Conservation (phyloP, 2,888 invertebrate genomes). For the Nomada ferruginata region DNA sequence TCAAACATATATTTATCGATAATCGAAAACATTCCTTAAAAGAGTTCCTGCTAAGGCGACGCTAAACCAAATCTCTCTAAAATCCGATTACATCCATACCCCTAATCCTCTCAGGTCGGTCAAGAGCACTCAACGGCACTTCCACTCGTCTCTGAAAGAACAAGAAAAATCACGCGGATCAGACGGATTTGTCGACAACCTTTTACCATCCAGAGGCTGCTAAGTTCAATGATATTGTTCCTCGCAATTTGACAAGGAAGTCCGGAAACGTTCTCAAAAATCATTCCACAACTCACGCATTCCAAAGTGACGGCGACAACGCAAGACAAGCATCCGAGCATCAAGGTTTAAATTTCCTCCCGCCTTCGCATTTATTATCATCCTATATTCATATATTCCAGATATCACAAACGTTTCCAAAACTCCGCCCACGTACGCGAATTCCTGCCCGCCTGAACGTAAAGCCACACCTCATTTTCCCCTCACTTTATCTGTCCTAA, state of each 20-base stretch:
- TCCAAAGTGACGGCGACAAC: too few species aligned
- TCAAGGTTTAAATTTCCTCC: too few species aligned
- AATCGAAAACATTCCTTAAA: slow-evolving; percentile 22
- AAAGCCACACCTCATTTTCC: too few species aligned
- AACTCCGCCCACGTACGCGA: background rate
- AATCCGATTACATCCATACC: slow-evolving; percentile 18
- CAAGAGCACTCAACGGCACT: slow-evolving; percentile 8
- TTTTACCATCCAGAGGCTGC: background rate
- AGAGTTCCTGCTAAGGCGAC: background rate
- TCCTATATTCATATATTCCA: too few species aligned
- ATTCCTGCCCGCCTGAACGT: background rate
- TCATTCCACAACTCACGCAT: too few species aligned
- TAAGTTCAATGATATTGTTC: background rate
- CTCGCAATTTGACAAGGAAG: too few species aligned
- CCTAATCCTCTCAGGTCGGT: slow-evolving; percentile 14
- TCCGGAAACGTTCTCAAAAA: too few species aligned
- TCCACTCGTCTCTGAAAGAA: background rate
- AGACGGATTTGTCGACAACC: slow-evolving; percentile 3
- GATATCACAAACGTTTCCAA: too few species aligned
- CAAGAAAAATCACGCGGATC: slow-evolving; percentile 13
- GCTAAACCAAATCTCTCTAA: slow-evolving; percentile 1
- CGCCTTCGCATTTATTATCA: too few species aligned
- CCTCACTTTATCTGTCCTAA: background rate
- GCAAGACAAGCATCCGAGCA: too few species aligned
- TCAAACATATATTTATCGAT: background rate